Evolutionary conservation across 2,888 invertebrate species (phyloP).

Genomic region (Caenorhabditis sulstoni): DNA sequence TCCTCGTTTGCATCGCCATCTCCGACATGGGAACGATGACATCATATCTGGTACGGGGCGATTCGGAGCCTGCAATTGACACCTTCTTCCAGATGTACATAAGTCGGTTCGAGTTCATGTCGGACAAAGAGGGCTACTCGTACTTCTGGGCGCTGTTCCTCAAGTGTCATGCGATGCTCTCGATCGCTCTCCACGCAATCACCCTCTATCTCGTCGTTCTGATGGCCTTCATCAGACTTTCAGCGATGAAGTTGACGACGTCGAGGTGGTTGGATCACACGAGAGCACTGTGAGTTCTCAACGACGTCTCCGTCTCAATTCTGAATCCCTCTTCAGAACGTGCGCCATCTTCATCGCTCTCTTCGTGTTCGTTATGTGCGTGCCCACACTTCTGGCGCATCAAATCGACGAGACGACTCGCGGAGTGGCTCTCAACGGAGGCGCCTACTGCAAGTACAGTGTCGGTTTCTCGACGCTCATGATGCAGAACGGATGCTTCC

Average conservation of each 20-base stretch:
- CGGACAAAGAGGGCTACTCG: constrained; percentile 65
- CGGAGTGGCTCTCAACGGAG: constrained; percentile 32
- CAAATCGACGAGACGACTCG: constrained; percentile 58
- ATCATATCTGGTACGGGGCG: constrained; percentile 68
- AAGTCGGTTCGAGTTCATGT: constrained; percentile 71
- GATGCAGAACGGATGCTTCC: constrained; percentile 65
- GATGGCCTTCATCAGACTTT: constrained; percentile 76
- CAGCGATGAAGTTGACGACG: constrained; percentile 66
- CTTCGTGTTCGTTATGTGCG: constrained; percentile 66
- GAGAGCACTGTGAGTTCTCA: constrained; percentile 62
- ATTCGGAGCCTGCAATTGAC: no score
- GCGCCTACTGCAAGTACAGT: constrained; percentile 49
- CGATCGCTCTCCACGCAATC: constrained; percentile 74
- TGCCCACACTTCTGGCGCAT: constrained; percentile 72
- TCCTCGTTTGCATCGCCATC: constrained; percentile 71
- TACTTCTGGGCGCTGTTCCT: constrained; percentile 72
- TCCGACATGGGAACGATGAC: constrained; percentile 76
- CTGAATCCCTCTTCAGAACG: constrained; percentile 48
- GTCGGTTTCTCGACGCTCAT: constrained; percentile 69
- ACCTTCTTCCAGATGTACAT: constrained; percentile 68
- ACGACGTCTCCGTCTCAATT: neutral
- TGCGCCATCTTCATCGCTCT: constrained; percentile 60
- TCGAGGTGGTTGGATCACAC: constrained; percentile 63
- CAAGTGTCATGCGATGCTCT: constrained; percentile 71
- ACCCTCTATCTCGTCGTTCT: constrained; percentile 75